A percentile compares a stretch with the other conserved stretches of the same genome.
Conservation (phyloP, 2,888 invertebrate species). For the Orchestes rusci region DNA sequence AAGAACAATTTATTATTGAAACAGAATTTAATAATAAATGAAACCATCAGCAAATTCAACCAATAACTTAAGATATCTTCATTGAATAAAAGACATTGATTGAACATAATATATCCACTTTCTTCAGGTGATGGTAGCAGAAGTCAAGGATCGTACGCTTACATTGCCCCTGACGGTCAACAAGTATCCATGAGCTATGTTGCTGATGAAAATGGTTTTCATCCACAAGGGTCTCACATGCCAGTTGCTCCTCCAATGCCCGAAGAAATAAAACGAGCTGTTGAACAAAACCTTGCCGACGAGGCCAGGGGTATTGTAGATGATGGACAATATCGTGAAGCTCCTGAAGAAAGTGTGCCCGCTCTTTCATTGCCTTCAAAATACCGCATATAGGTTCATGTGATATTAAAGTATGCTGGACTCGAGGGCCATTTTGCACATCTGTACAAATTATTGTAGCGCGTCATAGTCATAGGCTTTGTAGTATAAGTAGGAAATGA, state of each 20-base stretch:
- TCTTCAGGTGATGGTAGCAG: conserved; percentile 19
- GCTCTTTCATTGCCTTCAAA: conserved; percentile 14
- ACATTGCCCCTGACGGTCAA: conserved; percentile 34
- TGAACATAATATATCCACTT: too few relatives aligned
- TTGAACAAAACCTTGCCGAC: conserved; percentile 32
- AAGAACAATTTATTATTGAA: too few relatives aligned
- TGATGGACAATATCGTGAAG: conserved; percentile 20
- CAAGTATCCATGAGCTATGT: conserved; percentile 46
- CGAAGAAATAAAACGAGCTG: conserved; percentile 46
- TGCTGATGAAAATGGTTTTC: conserved; percentile 53
- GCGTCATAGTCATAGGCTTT: too few relatives aligned
- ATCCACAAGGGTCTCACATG: conserved; percentile 49
- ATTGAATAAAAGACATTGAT: too few relatives aligned
- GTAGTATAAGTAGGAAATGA: too few relatives aligned
- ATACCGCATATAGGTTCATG: conserved; percentile 12
- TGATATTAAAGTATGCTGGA: too few relatives aligned
- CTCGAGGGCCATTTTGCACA: too few relatives aligned
- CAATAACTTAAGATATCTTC: too few relatives aligned
- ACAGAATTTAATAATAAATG: too few relatives aligned
- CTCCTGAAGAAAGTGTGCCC: conserved; percentile 6
- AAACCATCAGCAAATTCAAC: too few relatives aligned
- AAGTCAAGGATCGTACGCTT: conserved; percentile 30
- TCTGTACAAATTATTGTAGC: too few relatives aligned
- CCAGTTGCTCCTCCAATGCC: conserved; percentile 55
- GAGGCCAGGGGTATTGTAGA: conserved; percentile 28